These are phyloP conservation scores for Anodontia alba DNA, from an alignment of 2,888 invertebrate genomes.

Conservation along the genomic window DNA sequence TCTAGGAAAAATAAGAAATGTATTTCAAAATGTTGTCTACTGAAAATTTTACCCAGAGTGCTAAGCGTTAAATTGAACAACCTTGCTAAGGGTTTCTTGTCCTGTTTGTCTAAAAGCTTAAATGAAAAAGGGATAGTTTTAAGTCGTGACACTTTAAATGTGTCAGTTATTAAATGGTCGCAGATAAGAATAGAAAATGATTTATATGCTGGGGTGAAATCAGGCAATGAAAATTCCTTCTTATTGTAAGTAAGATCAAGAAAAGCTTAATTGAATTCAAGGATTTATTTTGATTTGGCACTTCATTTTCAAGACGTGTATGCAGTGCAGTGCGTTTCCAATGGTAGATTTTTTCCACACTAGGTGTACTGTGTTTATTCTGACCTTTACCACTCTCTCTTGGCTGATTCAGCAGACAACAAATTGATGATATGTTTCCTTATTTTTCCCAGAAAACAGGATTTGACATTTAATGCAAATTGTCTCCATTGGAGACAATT, in stretches of 20 bases:
- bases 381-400: too few species aligned
- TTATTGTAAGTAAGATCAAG: not conserved
- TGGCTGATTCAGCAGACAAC: too few species aligned
- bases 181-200: not conserved
- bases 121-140: conserved; percentile 10
- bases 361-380: too few species aligned
- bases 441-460: too few species aligned
- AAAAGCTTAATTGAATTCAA: conserved; percentile 9
- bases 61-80: too few species aligned
- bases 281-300: not conserved
- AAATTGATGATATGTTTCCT: too few species aligned
- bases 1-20: too few species aligned
- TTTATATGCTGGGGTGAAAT: not conserved
- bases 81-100: not conserved
- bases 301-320: not conserved
- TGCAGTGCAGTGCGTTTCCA: not conserved
- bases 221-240: not conserved
- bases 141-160: conserved; percentile 2
- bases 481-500: too few species aligned
- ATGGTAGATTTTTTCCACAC: too few species aligned
- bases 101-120: conserved; percentile 4
- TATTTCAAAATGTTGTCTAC: too few species aligned
- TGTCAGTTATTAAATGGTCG: conserved; percentile 9
- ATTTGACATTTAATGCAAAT: too few species aligned
- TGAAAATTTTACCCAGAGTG: too few species aligned